Conservation (phyloP, 2,113 vertebrate genomes). For the Ivindomyrus marchei region DNA sequence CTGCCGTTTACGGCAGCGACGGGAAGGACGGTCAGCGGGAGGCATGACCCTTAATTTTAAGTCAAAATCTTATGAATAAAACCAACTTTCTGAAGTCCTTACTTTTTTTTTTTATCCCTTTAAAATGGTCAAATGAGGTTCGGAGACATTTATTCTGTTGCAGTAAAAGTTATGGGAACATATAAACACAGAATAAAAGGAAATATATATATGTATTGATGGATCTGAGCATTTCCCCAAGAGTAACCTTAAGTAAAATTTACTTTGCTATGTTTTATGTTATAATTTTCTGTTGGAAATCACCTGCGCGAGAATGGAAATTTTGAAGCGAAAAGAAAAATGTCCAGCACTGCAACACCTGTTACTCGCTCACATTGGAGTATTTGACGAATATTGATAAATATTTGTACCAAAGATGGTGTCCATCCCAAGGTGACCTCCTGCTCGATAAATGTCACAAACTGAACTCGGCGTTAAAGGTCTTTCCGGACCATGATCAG, state of each 20-base stretch:
- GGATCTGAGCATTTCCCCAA: neutral
- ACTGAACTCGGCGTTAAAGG: neutral
- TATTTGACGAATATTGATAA: neutral
- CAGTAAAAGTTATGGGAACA: neutral
- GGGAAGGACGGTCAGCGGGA: constrained; percentile 7
- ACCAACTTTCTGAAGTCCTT: neutral
- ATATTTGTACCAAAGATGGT: neutral
- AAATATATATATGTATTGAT: neutral
- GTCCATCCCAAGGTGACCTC: neutral
- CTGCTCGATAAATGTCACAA: neutral
- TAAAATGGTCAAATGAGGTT: neutral
- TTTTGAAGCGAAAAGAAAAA: neutral
- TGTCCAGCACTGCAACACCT: neutral
- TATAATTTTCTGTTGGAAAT: neutral
- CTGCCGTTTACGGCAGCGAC: neutral
- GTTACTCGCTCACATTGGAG: neutral
- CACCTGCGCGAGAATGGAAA: neutral
- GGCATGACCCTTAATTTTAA: constrained; percentile 25
- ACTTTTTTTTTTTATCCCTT: neutral
- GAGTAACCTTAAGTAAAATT: neutral
- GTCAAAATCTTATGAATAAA: constrained; percentile 16
- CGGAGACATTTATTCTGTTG: neutral
- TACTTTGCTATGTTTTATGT: neutral
- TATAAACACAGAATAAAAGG: neutral
- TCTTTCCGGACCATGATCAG: neutral